Conservation (phyloP, 2,797 vertebrate species). For the Carcharodon carcharias region DNA sequence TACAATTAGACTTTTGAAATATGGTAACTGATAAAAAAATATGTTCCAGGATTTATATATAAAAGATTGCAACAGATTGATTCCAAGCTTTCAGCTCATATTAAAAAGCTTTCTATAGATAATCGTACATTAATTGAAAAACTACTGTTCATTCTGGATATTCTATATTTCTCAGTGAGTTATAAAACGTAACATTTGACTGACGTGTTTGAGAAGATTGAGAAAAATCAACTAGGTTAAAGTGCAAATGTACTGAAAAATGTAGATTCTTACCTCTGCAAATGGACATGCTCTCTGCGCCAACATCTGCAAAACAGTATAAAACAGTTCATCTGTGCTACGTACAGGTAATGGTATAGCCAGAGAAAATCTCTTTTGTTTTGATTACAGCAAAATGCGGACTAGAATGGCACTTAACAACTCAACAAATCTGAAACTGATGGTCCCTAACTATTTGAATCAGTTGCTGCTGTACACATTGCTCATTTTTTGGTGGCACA, state of each 20-base stretch:
- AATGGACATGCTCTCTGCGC: neutral
- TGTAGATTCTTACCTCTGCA: slow-evolving; percentile 20
- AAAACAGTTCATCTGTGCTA: neutral
- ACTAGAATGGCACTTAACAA: neutral
- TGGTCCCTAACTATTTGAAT: neutral
- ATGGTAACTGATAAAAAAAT: neutral
- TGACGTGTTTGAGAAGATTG: neutral
- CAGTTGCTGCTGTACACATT: neutral
- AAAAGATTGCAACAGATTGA: neutral
- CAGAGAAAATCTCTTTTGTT: neutral
- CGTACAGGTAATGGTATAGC: neutral
- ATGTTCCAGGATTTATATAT: neutral
- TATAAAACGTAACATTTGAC: neutral
- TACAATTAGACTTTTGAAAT: neutral
- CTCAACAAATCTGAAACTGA: neutral
- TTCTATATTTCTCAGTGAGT: neutral
- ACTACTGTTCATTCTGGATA: neutral
- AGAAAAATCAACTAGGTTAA: neutral
- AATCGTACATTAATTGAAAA: neutral
- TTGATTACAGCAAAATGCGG: neutral
- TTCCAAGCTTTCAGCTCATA: neutral
- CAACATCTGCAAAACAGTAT: neutral
- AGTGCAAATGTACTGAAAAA: neutral
- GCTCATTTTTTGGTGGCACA: neutral
- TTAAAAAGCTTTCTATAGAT: neutral